phyloP scores from a whole-genome alignment of 92 coral and sea anemone genomes.

The Epizoanthus ramosus region DNA sequence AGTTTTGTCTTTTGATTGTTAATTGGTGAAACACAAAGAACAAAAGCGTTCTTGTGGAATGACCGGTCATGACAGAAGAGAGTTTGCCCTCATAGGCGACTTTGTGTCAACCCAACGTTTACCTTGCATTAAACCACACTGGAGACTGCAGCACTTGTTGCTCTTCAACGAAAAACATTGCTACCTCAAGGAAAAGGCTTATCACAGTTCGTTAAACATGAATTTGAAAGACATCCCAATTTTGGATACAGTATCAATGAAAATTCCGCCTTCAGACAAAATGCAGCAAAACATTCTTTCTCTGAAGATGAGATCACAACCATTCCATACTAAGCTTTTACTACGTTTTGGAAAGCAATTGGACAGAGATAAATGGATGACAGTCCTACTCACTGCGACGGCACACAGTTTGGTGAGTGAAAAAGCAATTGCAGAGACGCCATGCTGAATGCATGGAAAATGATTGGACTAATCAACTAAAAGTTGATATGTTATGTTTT shows the following conservation, averaged over 20 bases:
- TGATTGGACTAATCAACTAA: too few relatives aligned
- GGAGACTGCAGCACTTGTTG: conserved; percentile 15
- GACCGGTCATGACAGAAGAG: conserved; percentile 8
- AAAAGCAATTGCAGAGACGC: not conserved
- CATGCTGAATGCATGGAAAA: not conserved
- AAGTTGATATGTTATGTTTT: too few relatives aligned
- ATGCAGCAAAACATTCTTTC: not conserved
- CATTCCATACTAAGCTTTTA: not conserved
- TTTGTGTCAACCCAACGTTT: conserved; percentile 5
- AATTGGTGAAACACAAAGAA: not conserved
- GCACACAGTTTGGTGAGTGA: conserved; percentile 10
- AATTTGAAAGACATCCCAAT: conserved; percentile 35
- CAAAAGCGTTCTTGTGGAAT: not conserved
- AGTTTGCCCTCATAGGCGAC: conserved; percentile 24
- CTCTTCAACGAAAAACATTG: conserved; percentile 17
- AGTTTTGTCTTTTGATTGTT: too few relatives aligned
- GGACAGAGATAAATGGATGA: conserved; percentile 31
- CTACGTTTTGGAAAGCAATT: conserved; percentile 17
- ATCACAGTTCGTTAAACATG: not conserved
- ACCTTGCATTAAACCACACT: conserved; percentile 3
- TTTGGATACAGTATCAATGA: conserved; percentile 12
- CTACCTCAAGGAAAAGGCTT: conserved; percentile 19
- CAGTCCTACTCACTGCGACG: conserved; percentile 8
- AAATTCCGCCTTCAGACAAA: conserved; percentile 17
- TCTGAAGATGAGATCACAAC: conserved; percentile 6